Evolutionary conservation across 2,113 vertebrate genomes (phyloP).

Genomic region (Cettia cetti): DNA sequence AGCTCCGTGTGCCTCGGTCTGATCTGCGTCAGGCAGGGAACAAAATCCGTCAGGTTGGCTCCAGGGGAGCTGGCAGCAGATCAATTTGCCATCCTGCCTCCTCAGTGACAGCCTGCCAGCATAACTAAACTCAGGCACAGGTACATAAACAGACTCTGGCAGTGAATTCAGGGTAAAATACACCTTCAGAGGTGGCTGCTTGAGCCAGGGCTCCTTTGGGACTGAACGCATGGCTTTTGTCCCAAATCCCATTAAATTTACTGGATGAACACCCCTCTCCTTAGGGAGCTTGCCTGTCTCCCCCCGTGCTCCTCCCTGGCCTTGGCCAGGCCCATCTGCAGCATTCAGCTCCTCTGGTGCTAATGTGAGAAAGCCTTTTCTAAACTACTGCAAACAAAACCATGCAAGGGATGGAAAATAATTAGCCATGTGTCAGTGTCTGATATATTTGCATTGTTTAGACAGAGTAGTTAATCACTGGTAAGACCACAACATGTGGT

Average conservation of each 20-base stretch:
- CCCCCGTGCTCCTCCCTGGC: not conserved
- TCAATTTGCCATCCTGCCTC: not conserved
- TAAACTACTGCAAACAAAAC: not conserved
- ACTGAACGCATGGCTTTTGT: accelerated
- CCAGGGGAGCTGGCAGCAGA: not conserved
- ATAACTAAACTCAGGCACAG: not conserved
- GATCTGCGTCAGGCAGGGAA: not conserved
- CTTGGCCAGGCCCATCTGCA: not conserved
- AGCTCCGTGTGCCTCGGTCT: accelerated
- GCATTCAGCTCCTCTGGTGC: accelerated
- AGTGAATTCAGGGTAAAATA: not conserved
- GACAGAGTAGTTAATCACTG: conserved; percentile 48
- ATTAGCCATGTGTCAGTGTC: not conserved
- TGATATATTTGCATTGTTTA: conserved; percentile 35
- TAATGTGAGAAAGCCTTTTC: not conserved
- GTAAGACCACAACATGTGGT: not conserved
- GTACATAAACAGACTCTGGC: not conserved
- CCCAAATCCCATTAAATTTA: not conserved
- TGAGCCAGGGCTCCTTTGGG: not conserved
- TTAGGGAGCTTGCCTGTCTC: not conserved
- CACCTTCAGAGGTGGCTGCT: not conserved
- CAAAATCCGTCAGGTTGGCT: not conserved
- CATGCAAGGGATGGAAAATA: not conserved
- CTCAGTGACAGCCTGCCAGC: not conserved
- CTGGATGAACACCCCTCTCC: not conserved